These are phyloP conservation scores for Chelidonichthys spinosus DNA, from an alignment of 2,797 vertebrate genomes.

Conservation along the genomic window DNA sequence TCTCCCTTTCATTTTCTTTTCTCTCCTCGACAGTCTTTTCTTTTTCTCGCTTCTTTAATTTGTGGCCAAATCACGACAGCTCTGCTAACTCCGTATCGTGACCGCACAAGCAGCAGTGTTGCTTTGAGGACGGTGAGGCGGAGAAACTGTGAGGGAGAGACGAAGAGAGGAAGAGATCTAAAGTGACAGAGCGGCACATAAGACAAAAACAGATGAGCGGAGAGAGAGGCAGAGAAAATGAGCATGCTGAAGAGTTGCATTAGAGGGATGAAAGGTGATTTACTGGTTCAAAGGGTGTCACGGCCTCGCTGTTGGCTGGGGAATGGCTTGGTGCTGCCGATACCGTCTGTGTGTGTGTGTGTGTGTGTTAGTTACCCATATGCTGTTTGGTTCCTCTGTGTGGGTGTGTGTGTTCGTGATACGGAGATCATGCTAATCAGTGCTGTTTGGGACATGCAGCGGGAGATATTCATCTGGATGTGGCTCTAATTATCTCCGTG, in stretches of 20 bases:
- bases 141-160: neutral
- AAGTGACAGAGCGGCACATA: conserved; percentile 32
- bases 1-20: neutral
- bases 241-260: conserved; percentile 55
- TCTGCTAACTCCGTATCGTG: conserved; percentile 26
- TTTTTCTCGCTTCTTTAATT: conserved; percentile 11
- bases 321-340: conserved; percentile 34
- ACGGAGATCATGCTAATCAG: conserved; percentile 34
- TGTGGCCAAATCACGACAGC: conserved; percentile 24
- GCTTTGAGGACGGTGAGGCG: neutral
- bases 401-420: conserved; percentile 12
- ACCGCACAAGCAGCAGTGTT: neutral
- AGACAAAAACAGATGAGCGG: conserved; percentile 43
- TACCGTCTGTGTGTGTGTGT: conserved; percentile 12
- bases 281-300: conserved; percentile 55
- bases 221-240: conserved; percentile 42
- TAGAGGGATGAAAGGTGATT: conserved; percentile 60
- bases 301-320: conserved; percentile 21
- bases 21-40: neutral
- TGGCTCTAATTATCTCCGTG: conserved; percentile 59
- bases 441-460: conserved; percentile 35
- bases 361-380: neutral
- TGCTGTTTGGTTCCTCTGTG: conserved; percentile 10
- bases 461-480: conserved; percentile 53
- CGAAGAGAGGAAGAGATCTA: conserved; percentile 5